Percentiles rank a stretch among this genome's conserved stretches.
Evolutionary conservation across 2,113 vertebrate genomes (phyloP).

Genomic region (Trogon surrucura): DNA sequence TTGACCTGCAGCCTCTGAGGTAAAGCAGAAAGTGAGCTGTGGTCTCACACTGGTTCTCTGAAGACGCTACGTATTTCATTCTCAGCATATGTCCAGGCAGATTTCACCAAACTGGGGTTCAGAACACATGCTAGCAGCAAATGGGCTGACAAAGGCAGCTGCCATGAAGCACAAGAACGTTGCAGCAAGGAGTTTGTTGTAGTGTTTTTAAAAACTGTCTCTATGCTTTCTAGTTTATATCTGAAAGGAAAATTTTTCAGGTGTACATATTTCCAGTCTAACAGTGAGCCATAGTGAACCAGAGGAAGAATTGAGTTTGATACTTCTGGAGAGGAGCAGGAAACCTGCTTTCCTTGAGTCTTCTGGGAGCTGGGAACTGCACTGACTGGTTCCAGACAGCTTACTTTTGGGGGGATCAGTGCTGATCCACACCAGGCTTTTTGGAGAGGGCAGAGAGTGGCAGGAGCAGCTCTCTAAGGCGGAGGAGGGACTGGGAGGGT

Average conservation of each 20-base stretch:
- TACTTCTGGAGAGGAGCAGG: not conserved
- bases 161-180: not conserved
- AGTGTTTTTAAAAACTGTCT: not conserved
- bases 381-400: not conserved
- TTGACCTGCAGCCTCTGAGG: not conserved
- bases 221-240: not conserved
- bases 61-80: not conserved
- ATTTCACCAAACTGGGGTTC: not conserved
- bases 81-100: not conserved
- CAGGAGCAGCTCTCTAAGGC: not conserved
- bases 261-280: not conserved
- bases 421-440: not conserved
- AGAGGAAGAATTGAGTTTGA: not conserved
- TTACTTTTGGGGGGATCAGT: not conserved
- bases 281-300: not conserved
- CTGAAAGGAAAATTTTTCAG: not conserved
- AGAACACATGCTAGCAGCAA: not conserved
- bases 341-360: not conserved
- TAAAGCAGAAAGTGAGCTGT: not conserved
- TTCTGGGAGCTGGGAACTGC: not conserved
- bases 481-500: not conserved
- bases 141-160: not conserved
- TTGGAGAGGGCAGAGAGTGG: not conserved
- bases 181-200: not conserved
- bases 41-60: not conserved